phyloP scores from a whole-genome alignment of 35 echinoderm and acorn worm genomes.

The Diadema setosum region DNA sequence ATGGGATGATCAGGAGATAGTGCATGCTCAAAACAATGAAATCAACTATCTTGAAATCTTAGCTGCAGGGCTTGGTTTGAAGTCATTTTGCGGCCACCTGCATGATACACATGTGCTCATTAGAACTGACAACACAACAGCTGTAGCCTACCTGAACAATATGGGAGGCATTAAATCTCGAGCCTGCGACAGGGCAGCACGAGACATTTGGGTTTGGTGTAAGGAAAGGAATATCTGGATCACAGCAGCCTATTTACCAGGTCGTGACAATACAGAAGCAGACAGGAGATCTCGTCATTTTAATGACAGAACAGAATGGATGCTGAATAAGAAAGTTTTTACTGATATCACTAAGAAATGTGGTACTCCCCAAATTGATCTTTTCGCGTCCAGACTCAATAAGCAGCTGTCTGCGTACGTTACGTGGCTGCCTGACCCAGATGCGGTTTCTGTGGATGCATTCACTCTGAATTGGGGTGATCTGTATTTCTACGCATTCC shows the following conservation, averaged over 20 bases:
- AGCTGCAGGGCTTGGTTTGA: background rate
- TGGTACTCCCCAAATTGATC: conserved; percentile 38
- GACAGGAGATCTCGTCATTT: conserved; percentile 18
- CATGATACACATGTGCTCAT: background rate
- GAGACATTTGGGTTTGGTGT: background rate
- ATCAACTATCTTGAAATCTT: background rate
- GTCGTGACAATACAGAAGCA: background rate
- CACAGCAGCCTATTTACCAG: background rate
- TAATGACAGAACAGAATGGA: conserved; percentile 51
- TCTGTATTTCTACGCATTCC: conserved; percentile 43
- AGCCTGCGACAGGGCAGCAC: background rate
- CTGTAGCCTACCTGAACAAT: background rate
- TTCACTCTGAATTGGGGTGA: conserved; percentile 42
- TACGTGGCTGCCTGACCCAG: conserved; percentile 40
- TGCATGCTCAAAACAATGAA: background rate
- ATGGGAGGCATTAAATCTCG: background rate
- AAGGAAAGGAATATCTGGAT: background rate
- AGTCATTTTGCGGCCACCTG: background rate
- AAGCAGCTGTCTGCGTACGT: background rate
- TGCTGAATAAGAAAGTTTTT: conserved; percentile 10
- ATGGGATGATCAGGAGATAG: conserved; percentile 5
- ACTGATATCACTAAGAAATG: background rate
- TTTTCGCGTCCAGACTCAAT: conserved; percentile 14
- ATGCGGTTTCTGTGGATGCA: conserved; percentile 31
- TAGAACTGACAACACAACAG: background rate